Base-by-base conservation (phyloP, 2,113 vertebrate species). In the Solea senegalensis region DNA sequence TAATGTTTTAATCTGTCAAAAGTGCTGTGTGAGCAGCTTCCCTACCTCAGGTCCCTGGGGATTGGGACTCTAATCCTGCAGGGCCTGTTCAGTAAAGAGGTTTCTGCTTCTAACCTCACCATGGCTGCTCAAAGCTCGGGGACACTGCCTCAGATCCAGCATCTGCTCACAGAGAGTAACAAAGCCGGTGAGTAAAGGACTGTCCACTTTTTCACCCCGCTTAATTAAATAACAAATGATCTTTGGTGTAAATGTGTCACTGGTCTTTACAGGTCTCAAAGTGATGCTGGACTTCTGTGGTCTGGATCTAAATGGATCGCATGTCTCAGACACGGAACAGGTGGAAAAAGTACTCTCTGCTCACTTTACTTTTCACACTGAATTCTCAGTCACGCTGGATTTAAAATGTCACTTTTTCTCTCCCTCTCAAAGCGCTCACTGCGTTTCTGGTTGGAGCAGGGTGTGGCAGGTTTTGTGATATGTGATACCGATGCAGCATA, bases 201-300 rank as follows among this genome's bases (percentile, higher is more conserved):
- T 48, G 11, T 12, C 63, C 5, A 45, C 9, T 26, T 15, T 7
- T 12, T 39, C 16, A 5, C 27, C 5, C 28, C 21, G 13, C 48
- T 2, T 40, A 4, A 34, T 16, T 15, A 6, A 49, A 41, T 43
- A 9, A 41, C 48, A 50, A 5, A 60, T 40, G 1, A 2, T 14
- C 10, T 8, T 8, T 34, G 34, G 34, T 34, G 34, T 34, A 2
- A 34, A 3, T 34, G 34, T 59, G 1, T 15, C 5, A 10, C 44
- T 67, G 65, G 2, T 46, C 14, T 45, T 60, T 43, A 15, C 67
- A 94, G 94, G 72, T 73, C 68, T 94, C 14, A 91, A 81, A 82
- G 81, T 94, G 48, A 62, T 94, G 57, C 62, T 94, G 9, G 90
- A 92, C 53, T 65, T 93, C 21, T 94, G 94, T 78, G 68, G 83